Conservation (phyloP, 2,797 vertebrate genomes). For the Sarcophilus harrisii region DNA sequence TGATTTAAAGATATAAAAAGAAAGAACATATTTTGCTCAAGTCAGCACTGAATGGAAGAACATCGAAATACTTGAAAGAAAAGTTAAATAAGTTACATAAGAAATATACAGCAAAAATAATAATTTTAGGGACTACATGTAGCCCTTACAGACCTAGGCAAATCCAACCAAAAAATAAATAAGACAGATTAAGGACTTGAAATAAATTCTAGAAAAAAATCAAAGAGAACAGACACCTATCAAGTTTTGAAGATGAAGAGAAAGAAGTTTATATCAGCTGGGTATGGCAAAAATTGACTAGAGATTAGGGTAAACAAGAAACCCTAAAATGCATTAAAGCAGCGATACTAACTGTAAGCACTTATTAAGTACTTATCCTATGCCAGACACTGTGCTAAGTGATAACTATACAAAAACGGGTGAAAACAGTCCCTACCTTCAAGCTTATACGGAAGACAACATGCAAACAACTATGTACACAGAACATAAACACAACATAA, state of each 20-base stretch:
- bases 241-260: neutral
- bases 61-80: neutral
- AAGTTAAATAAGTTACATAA: neutral
- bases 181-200: neutral
- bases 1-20: neutral
- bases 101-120: neutral
- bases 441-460: neutral
- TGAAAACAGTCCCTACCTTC: neutral
- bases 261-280: neutral
- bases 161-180: neutral
- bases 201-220: neutral
- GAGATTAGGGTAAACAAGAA: constrained; percentile 50
- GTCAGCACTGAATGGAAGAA: neutral
- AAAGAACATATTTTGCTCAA: neutral
- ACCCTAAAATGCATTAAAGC: constrained; percentile 7
- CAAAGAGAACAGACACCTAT: neutral
- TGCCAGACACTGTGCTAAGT: neutral
- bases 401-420: neutral
- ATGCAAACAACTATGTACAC: neutral
- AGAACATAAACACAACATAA: neutral
- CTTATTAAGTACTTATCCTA: constrained; percentile 29
- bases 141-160: neutral
- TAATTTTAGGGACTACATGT: neutral
- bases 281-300: neutral
- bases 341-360: constrained; percentile 29